phyloP scores from a whole-genome alignment of 2,888 invertebrate genomes.

The Cataglyphis albicans region DNA sequence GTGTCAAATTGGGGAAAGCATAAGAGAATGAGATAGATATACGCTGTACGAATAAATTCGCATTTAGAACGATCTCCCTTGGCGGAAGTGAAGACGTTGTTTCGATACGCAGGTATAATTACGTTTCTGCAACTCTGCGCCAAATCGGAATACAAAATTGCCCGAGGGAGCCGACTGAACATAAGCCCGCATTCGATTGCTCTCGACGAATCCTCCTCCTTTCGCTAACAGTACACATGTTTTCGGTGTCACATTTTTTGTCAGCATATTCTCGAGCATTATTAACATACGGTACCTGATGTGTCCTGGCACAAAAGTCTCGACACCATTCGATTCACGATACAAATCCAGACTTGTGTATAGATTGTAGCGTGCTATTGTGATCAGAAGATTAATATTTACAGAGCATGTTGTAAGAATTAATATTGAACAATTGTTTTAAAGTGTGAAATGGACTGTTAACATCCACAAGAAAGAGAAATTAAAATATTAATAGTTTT shows the following conservation, averaged over 20 bases:
- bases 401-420: background rate
- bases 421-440: conserved; percentile 1
- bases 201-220: conserved; percentile 39
- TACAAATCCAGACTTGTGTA: background rate
- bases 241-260: conserved; percentile 57
- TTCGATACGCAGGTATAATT: conserved; percentile 36
- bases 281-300: conserved; percentile 61
- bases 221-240: conserved; percentile 61
- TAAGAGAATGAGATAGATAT: conserved; percentile 20
- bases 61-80: conserved; percentile 24
- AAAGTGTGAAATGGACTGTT: background rate
- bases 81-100: conserved; percentile 46
- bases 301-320: conserved; percentile 42
- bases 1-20: conserved; percentile 51
- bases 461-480: background rate
- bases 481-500: background rate
- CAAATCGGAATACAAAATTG: conserved; percentile 79
- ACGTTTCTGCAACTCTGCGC: conserved; percentile 63
- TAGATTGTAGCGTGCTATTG: background rate
- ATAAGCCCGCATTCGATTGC: conserved; percentile 57
- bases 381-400: background rate
- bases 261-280: conserved; percentile 45
- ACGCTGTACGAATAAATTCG: conserved; percentile 6
- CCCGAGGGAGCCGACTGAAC: conserved; percentile 74
- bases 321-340: conserved; percentile 32